Percentiles rank a stretch among this genome's conserved stretches.
phyloP scores from a whole-genome alignment of 2,888 invertebrate genomes.

The Rapana venosa region DNA sequence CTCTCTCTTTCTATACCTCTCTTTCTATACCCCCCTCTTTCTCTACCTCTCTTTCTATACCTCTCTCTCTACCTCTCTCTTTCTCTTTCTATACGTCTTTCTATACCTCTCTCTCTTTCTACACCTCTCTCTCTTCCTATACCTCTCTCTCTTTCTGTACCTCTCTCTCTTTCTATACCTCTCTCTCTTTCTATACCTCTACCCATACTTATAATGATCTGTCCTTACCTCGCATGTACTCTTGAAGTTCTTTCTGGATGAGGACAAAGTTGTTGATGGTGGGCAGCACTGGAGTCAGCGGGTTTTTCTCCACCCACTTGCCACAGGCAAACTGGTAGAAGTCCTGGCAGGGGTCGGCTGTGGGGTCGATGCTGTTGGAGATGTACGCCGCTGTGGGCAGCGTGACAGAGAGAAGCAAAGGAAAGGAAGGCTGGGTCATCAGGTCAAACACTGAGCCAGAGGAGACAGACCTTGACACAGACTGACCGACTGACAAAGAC shows the following conservation, averaged over 20 bases:
- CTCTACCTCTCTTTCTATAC: no score
- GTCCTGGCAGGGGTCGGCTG: conserved; percentile 12
- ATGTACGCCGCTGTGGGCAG: conserved; percentile 22
- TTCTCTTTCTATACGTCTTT: no score
- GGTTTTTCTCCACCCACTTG: conserved; percentile 28
- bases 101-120: no score
- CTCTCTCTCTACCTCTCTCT: no score
- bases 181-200: neutral
- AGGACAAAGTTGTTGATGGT: conserved; percentile 19
- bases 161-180: neutral
- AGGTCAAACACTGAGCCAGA: no score
- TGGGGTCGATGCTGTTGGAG: conserved; percentile 29
- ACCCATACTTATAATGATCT: neutral
- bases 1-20: neutral
- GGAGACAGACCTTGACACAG: no score
- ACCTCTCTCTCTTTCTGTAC: no score
- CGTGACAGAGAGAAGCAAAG: neutral
- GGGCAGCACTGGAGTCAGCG: neutral
- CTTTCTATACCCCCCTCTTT: no score
- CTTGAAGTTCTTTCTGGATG: conserved; percentile 19
- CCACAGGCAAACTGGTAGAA: conserved; percentile 33
- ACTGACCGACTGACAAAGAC: no score
- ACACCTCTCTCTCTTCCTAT: neutral
- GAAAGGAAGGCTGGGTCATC: neutral
- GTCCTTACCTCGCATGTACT: conserved; percentile 10